Evolutionary conservation across 2,797 vertebrate genomes (phyloP), one percentile per base, ranked within the genome.

Genomic region (Rhinichthys osculus): DNA sequence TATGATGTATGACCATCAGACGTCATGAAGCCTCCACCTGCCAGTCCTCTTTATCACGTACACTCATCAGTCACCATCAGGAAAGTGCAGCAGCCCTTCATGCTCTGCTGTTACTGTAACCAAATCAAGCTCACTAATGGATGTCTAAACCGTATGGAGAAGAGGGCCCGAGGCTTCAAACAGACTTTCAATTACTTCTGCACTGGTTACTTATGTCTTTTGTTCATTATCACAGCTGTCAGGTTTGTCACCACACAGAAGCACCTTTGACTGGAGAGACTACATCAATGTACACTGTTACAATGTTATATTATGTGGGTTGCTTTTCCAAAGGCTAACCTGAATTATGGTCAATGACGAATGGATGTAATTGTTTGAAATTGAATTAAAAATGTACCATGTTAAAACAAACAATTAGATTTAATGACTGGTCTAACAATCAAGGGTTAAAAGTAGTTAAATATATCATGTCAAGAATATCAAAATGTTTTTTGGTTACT

Each of bases 41-140:
- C 86, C 47, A 64, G 77, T 86, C 66, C 57, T 54, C 74, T 84
- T 81, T 35, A 72, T 84, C 85, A 88, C 87, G 85, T 86, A 88
- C 35, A 78, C 82, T 62, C 78, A 84, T 78, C 78, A 78, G 73
- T 84, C 78, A 88, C n/a, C 17, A 54, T 52, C 7, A 23, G 44
- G 50, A 83, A 57, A 80, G 69, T 50, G 52, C 78, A 88, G 73
- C 78, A 81, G 78, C 42, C 76, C 72, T 77, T 57, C 21, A 71
- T 81, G 59, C 40, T 4, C 47, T 67, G 27, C 52, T 76, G 57
- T 44, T 78, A 84, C 64, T 59, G 66, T 86, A 88, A 86, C 81
- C 70, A 71, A 77, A 88, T 88, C 74, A 88, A 27, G 78, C 35
- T 40, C 82, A 66, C 87, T 86, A 88, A 86, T 86, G 82, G 87